A percentile compares a stretch with the other conserved stretches of the same genome.
Evolutionary conservation across 2,113 vertebrate species (phyloP).

Genomic region (Sapajus apella): DNA sequence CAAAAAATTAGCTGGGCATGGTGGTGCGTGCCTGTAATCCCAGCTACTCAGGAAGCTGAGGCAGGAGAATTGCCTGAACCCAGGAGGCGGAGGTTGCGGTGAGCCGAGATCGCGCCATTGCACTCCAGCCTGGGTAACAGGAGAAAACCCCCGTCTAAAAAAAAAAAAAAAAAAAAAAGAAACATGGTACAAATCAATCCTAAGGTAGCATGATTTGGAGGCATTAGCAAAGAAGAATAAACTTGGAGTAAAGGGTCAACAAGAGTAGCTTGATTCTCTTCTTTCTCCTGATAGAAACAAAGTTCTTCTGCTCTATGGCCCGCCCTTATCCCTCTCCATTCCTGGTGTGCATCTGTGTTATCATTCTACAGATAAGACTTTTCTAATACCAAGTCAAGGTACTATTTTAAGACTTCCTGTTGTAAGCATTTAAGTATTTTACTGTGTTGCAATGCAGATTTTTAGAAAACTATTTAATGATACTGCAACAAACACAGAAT

Average conservation of each 20-base stretch:
- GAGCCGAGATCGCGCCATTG: too few relatives aligned
- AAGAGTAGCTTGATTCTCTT: not conserved
- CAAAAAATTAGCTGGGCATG: too few relatives aligned
- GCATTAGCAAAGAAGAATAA: not conserved
- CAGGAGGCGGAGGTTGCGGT: too few relatives aligned
- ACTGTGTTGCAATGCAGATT: not conserved
- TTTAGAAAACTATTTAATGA: slow-evolving; percentile 29
- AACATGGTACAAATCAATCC: slow-evolving; percentile 10
- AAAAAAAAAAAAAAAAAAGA: too few relatives aligned
- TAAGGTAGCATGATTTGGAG: not conserved
- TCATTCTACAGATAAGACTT: not conserved
- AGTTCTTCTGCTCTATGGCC: not conserved
- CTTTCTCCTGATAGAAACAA: not conserved
- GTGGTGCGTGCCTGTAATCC: too few relatives aligned
- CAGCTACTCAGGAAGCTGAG: too few relatives aligned
- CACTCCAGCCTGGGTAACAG: too few relatives aligned
- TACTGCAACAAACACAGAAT: not conserved
- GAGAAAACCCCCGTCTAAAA: too few relatives aligned
- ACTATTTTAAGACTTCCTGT: not conserved
- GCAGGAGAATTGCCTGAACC: too few relatives aligned
- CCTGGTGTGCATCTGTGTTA: not conserved
- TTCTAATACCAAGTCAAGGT: not conserved
- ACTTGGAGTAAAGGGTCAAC: not conserved
- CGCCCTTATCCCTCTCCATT: not conserved
- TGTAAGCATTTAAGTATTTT: not conserved